These are phyloP conservation scores for Pseudococcus jackbeardsleyi DNA, from an alignment of 2,888 invertebrate genomes.

Conservation along the genomic window DNA sequence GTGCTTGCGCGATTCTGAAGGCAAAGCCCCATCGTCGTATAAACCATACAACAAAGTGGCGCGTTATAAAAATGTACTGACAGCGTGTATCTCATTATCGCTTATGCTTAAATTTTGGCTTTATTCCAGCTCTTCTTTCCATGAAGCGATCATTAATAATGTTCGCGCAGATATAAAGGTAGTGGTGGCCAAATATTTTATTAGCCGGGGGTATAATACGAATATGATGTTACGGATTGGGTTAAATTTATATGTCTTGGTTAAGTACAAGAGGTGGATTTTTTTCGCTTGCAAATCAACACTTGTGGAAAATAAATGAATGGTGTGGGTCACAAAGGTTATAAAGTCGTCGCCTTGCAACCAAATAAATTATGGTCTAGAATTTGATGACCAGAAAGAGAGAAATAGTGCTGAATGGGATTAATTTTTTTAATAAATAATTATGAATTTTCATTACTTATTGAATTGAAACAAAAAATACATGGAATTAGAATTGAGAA, in stretches of 20 bases:
- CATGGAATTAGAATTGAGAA: too few relatives aligned
- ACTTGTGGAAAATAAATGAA: too few relatives aligned
- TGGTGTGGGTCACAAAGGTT: too few relatives aligned
- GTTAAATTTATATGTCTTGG: neutral
- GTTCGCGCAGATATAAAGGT: constrained; percentile 28
- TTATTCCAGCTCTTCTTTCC: constrained; percentile 58
- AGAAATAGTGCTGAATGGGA: too few relatives aligned
- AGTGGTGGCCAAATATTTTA: constrained; percentile 60
- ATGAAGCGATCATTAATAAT: constrained; percentile 58
- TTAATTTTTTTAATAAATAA: too few relatives aligned
- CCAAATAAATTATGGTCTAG: too few relatives aligned
- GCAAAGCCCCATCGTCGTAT: neutral
- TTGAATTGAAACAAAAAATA: too few relatives aligned
- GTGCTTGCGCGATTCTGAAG: neutral
- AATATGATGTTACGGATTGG: neutral
- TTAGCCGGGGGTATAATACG: constrained; percentile 5
- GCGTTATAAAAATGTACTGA: constrained; percentile 61
- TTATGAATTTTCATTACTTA: too few relatives aligned
- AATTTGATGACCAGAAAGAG: too few relatives aligned
- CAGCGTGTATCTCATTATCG: constrained; percentile 60
- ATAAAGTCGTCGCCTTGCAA: too few relatives aligned
- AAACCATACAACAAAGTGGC: constrained; percentile 30
- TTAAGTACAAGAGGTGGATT: neutral
- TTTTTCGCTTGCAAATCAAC: neutral
- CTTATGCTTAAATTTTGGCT: constrained; percentile 58